These are phyloP conservation scores for Anarsia innoxiella DNA, from an alignment of 2,888 invertebrate genomes.

Conservation along the genomic window DNA sequence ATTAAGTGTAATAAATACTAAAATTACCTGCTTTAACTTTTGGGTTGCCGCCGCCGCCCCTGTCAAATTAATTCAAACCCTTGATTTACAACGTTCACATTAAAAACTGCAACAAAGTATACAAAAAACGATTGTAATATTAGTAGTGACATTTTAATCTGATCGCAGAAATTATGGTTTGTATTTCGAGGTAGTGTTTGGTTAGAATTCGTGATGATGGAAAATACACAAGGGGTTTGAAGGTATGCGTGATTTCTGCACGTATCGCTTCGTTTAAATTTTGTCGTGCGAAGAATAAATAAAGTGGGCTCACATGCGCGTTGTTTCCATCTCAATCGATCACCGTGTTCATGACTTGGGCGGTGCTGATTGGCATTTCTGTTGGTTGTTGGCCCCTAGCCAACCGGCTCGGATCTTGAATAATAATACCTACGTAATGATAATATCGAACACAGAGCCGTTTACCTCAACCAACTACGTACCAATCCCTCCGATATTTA, in stretches of 20 bases:
- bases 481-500: too few species aligned
- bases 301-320: conserved; percentile 9
- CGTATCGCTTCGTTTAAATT: conserved; percentile 11
- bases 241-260: conserved; percentile 12
- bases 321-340: conserved; percentile 10
- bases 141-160: conserved; percentile 41
- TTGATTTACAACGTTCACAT: conserved; percentile 44
- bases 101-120: conserved; percentile 43
- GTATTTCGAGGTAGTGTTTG: conserved; percentile 13
- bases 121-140: conserved; percentile 44
- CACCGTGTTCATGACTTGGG: conserved; percentile 10
- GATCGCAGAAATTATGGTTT: conserved; percentile 23
- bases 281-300: conserved; percentile 15
- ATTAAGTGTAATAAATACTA: too few species aligned
- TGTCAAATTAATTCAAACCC: conserved; percentile 43
- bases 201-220: conserved; percentile 13
- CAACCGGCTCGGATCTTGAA: conserved; percentile 7
- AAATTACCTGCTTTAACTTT: conserved; percentile 14
- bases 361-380: conserved; percentile 10
- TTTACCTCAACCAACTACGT: conserved; percentile 3
- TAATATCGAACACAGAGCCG: not conserved
- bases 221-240: not conserved
- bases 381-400: conserved; percentile 2
- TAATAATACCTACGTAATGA: conserved; percentile 7
- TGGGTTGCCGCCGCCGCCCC: conserved; percentile 28